phyloP scores from a whole-genome alignment of 2,113 vertebrate genomes.

The Corynorhinus townsendii region DNA sequence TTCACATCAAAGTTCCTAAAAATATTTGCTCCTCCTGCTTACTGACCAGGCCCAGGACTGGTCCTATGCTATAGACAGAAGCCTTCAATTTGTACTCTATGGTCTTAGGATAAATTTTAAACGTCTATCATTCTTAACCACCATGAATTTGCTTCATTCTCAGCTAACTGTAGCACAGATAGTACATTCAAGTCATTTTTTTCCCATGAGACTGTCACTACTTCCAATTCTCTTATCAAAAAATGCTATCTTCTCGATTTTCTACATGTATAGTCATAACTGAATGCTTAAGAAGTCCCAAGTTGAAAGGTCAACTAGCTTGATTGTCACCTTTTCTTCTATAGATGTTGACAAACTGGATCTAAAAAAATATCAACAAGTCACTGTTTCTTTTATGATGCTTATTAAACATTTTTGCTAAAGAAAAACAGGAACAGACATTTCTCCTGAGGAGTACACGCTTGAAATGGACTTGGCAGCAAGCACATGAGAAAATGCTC shows the following conservation, averaged over 20 bases:
- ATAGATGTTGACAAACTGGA: neutral
- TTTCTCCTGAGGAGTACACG: neutral
- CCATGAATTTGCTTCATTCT: neutral
- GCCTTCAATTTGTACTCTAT: neutral
- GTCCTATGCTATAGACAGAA: neutral
- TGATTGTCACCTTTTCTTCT: neutral
- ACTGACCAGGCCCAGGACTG: neutral
- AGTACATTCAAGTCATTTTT: neutral
- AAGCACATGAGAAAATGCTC: neutral
- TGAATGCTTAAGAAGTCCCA: neutral
- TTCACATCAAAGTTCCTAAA: neutral
- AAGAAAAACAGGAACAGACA: neutral
- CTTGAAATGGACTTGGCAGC: conserved; percentile 31
- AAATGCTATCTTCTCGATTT: neutral
- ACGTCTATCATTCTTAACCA: neutral
- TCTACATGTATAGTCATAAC: neutral
- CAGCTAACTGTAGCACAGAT: neutral
- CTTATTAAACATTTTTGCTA: conserved; percentile 14
- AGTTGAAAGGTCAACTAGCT: neutral
- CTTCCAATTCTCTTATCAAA: neutral
- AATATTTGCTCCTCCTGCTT: neutral
- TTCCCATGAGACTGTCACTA: neutral
- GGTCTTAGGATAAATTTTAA: neutral
- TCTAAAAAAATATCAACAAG: neutral
- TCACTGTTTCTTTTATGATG: neutral